Evolutionary conservation across 2,797 vertebrate genomes (phyloP), one percentile per base, ranked within the genome.

Genomic region (Salmo trutta): DNA sequence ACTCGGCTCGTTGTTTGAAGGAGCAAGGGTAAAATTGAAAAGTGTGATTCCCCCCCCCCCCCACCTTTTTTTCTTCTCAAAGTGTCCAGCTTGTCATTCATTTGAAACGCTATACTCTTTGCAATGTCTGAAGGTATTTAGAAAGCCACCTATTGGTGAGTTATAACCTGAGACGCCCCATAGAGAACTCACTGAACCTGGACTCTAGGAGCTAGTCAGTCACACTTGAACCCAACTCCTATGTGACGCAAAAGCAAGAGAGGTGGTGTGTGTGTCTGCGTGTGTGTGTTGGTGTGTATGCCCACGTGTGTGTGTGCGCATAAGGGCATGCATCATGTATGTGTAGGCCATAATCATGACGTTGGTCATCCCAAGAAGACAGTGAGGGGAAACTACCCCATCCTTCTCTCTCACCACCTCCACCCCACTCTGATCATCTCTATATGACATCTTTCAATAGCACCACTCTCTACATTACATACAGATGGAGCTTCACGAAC

Each of bases 401-500:
- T 59, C 56, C 36, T 31, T 36, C 17, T 19, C 66, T 77, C 71
- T 21, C n/a, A 17, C 15, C 16, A 17, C 5, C 54, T 74, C 24
- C 47, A 59, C 65, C 31, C 27, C 36, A 21, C 17, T 19, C 47
- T 73, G 27, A 72, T 36, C 68, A 77, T 79, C 75, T 87, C 84
- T 81, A 80, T 74, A 54, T 71, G 65, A 82, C 80, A 81, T 81
- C 47, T 79, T 36, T 71, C 74, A n/a, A 72, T 74, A 67, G 41
- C 76, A 71, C 62, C 71, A 53, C 68, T 78, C 79, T 83, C 73
- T 75, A 69, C 72, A 67, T 66, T 19, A 56, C 78, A 77, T 81
- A 77, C 82, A 84, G 78, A 84, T 78, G 81, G 77, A 84, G 83
- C 27, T 0, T 70, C 66, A 52, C 70, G 36, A 75, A 81, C 73